Evolutionary conservation across 2,113 vertebrate species (phyloP).

Genomic region (Pardalotus punctatus): DNA sequence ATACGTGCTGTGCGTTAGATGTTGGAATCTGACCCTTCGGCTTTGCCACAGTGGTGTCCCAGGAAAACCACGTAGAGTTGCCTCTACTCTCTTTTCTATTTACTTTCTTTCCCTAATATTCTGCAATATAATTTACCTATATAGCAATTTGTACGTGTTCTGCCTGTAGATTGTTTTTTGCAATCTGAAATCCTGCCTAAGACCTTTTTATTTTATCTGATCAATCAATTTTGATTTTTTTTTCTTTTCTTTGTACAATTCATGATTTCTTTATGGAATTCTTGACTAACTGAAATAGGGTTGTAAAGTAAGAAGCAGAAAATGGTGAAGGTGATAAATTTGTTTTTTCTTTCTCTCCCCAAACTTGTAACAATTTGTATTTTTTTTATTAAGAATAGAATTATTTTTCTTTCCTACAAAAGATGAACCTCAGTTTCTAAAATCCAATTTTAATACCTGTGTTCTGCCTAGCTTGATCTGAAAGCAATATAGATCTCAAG

Average conservation of each 20-base stretch:
- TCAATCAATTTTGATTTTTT: neutral
- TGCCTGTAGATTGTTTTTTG: neutral
- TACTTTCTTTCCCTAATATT: neutral
- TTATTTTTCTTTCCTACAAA: neutral
- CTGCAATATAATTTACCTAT: neutral
- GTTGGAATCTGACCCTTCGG: constrained; percentile 63
- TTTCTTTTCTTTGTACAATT: neutral
- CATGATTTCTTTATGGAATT: neutral
- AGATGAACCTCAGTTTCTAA: neutral
- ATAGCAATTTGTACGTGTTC: neutral
- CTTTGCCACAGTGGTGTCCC: constrained; percentile 56
- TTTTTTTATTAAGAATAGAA: neutral
- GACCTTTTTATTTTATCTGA: neutral
- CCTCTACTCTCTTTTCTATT: constrained; percentile 5
- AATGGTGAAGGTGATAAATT: neutral
- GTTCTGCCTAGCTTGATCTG: neutral
- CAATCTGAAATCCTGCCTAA: neutral
- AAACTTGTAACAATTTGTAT: neutral
- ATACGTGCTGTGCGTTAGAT: constrained; percentile 47
- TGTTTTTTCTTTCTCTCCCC: neutral
- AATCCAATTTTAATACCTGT: neutral
- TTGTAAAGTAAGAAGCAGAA: neutral
- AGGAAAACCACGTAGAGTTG: constrained; percentile 1
- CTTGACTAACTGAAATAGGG: neutral
- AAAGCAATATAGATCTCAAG: neutral